Evolutionary conservation across 2,113 vertebrate species (phyloP).

Genomic region (Gracilinanus agilis): DNA sequence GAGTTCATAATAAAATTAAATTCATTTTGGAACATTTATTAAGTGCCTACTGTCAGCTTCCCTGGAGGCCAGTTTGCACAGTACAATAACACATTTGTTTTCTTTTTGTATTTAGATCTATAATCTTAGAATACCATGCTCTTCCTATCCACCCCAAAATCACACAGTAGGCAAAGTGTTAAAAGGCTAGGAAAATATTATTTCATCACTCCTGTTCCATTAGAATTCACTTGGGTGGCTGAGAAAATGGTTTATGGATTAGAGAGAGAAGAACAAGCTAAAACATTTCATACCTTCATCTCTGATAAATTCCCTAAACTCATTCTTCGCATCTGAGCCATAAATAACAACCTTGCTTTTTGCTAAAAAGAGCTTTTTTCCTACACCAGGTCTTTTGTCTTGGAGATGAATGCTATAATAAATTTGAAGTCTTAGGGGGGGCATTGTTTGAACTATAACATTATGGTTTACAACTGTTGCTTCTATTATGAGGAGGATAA

Average conservation of each 20-base stretch:
- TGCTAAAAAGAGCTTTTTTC: constrained; percentile 90
- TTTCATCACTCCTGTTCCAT: constrained; percentile 92
- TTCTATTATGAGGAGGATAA: constrained; percentile 89
- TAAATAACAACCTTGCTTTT: constrained; percentile 92
- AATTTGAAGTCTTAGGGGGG: constrained; percentile 91
- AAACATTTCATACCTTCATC: constrained; percentile 93
- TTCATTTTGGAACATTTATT: background rate
- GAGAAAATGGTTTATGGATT: constrained; percentile 94
- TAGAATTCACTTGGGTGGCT: constrained; percentile 94
- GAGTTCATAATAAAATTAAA: background rate
- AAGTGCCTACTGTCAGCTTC: constrained; percentile 74
- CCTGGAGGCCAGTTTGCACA: constrained; percentile 76
- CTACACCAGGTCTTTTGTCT: constrained; percentile 90
- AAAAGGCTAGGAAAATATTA: constrained; percentile 92
- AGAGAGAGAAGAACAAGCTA: constrained; percentile 92
- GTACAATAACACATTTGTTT: constrained; percentile 77
- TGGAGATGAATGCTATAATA: constrained; percentile 92
- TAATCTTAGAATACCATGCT: constrained; percentile 80
- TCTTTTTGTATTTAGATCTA: constrained; percentile 80
- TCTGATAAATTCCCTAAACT: constrained; percentile 94
- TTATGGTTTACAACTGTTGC: constrained; percentile 92
- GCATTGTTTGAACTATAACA: constrained; percentile 91
- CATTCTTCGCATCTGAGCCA: constrained; percentile 92
- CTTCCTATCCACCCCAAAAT: constrained; percentile 80
- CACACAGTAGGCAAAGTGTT: constrained; percentile 89